phyloP scores from a whole-genome alignment of 64 coral and sea anemone genomes.

The Stichodactyla helianthus region DNA sequence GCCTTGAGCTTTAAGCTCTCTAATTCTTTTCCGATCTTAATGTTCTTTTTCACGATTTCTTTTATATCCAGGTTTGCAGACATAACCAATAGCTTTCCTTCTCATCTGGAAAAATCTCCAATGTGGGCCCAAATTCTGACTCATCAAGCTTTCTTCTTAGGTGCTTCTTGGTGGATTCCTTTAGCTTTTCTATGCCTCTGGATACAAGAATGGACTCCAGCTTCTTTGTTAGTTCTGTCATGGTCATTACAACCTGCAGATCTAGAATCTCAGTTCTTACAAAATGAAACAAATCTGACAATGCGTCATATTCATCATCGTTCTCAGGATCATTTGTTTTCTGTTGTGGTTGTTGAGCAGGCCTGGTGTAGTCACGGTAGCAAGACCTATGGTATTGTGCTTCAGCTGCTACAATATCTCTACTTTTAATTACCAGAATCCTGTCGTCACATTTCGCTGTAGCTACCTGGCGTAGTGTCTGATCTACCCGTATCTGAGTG shows the following conservation, averaged over 20 bases:
- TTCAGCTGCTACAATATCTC: constrained; percentile 41
- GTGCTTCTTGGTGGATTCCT: constrained; percentile 35
- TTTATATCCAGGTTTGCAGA: constrained; percentile 15
- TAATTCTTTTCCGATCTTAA: constrained; percentile 29
- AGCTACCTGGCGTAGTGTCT: constrained; percentile 31
- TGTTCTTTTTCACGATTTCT: constrained; percentile 21
- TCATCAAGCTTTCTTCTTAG: constrained; percentile 44
- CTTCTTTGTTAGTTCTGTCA: constrained; percentile 30
- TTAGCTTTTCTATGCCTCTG: constrained; percentile 31
- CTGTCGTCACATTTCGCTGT: constrained; percentile 42
- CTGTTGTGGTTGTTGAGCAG: background rate
- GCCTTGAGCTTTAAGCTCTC: constrained; percentile 13
- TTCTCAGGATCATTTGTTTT: constrained; percentile 15
- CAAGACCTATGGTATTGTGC: constrained; percentile 15
- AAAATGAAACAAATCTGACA: constrained; percentile 25
- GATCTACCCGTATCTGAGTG: constrained; percentile 27
- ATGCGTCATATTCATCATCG: constrained; percentile 4
- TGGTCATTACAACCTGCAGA: constrained; percentile 20
- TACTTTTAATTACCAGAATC: constrained; percentile 38
- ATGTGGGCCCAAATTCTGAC: constrained; percentile 25
- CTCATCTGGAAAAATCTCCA: constrained; percentile 35
- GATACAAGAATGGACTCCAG: constrained; percentile 29
- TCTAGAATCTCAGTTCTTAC: constrained; percentile 27
- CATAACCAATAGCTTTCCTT: constrained; percentile 25
- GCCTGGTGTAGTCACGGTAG: constrained; percentile 27